Evolutionary conservation across 35 echinoderm and acorn worm species (phyloP).

Genomic region (Heliocidaris erythrogramma): DNA sequence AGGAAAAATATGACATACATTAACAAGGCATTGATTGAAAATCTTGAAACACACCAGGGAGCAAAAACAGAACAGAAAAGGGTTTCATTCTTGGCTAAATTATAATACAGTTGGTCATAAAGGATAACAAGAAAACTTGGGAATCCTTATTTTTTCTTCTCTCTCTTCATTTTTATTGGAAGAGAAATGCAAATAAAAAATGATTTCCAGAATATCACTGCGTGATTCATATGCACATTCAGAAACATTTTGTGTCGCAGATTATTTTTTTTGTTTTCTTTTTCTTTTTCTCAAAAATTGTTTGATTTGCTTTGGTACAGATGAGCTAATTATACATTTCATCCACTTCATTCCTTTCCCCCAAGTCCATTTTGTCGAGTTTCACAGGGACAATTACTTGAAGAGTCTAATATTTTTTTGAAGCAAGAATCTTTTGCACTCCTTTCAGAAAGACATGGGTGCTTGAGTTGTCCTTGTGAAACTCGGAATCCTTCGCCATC

Average conservation of each 20-base stretch:
- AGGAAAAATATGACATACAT: constrained; percentile 9
- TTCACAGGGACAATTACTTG: constrained; percentile 19
- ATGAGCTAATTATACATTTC: constrained; percentile 51
- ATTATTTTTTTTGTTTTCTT: constrained; percentile 12
- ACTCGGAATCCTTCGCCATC: constrained; percentile 19
- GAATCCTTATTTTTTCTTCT: background rate
- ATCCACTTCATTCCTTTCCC: background rate
- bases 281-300: background rate
- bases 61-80: constrained; percentile 30
- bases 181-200: constrained; percentile 1
- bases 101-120: constrained; percentile 12
- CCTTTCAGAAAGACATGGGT: constrained; percentile 38
- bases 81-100: background rate
- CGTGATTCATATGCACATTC: constrained; percentile 36
- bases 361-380: constrained; percentile 37
- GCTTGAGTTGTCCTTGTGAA: constrained; percentile 29
- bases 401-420: background rate
- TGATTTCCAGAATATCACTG: constrained; percentile 27
- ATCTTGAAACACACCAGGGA: constrained; percentile 35
- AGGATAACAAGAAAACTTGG: background rate
- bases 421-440: constrained; percentile 31
- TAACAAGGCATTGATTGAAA: constrained; percentile 36
- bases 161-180: background rate
- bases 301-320: constrained; percentile 49
- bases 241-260: constrained; percentile 25